Base-by-base conservation (phyloP, 2,797 vertebrate genomes). In the Huso huso region DNA sequence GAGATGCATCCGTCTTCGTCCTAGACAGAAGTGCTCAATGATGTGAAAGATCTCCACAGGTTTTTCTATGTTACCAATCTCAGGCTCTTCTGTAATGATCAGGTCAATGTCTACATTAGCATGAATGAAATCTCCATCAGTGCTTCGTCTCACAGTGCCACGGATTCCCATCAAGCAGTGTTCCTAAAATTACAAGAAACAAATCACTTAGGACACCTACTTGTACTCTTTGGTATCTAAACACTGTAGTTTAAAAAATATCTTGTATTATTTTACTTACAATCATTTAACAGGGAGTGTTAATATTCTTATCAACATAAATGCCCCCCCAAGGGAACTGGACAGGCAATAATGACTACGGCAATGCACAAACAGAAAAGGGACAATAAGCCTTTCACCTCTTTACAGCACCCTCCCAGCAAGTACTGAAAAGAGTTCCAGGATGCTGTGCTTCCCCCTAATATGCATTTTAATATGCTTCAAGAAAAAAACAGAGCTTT, bases 131-230 rank as follows among this genome's bases (percentile, higher is more conserved):
- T 99, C 95, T 0, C 96, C 96, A 0, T 99, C 95, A 0, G 91
- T 96, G 71, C 95, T 98, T 67, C 96, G 86, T 4, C 95, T 91
- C 50, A 99, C 95, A 0, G 94, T 98, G 63, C 96, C 97, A 81
- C 96, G 97, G 76, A 99, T 99, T 64, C 96, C 96, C 97, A 99
- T 99, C n/a, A 99, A 90, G 80, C 97, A 99, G 75, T 99, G 97
- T 70, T 99, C 97, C 97, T 98, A 65, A 12, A 48, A 50, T 51
- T 51, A 37, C 37, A 37, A 37, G 4, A 37, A 37, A 37, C 37
- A 37, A 37, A 37, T 37, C 37, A 37, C 37, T 37, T 37, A 37
- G 37, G 37, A 37, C 37, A 37, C 37, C 37, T 37, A 37, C 37
- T 37, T 37, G 5, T 37, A 37, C 37, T 4, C 37, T 37, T 37